Evolutionary conservation across 2,888 invertebrate species (phyloP).

Genomic region (Pherbina coryleti): DNA sequence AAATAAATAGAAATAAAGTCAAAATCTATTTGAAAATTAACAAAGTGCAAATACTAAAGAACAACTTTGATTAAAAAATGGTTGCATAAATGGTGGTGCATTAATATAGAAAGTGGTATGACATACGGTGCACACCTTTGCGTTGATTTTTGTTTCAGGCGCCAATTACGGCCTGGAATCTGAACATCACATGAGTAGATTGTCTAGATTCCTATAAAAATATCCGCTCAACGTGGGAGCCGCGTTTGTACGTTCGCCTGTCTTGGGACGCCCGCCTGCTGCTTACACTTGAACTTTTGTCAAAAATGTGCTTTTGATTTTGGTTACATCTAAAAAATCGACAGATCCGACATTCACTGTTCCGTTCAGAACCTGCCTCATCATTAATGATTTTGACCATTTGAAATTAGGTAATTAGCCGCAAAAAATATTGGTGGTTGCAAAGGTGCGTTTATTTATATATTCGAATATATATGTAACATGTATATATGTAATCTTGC

Average conservation of each 20-base stretch:
- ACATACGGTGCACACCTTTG: background rate
- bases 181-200: background rate
- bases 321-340: background rate
- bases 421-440: background rate
- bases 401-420: background rate
- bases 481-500: background rate
- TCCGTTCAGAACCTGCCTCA: background rate
- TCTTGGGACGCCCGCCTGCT: background rate
- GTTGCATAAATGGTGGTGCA: background rate
- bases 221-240: too few species aligned
- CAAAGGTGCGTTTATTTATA: background rate
- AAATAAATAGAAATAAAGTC: background rate
- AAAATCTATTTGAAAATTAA: too few species aligned
- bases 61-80: too few species aligned
- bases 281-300: background rate
- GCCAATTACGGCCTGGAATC: background rate
- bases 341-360: background rate
- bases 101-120: background rate
- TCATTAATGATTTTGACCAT: background rate
- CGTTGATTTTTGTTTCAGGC: background rate
- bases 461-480: background rate
- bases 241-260: too few species aligned
- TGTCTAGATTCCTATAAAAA: background rate
- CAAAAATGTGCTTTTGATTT: constrained; percentile 2
- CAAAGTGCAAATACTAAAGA: too few species aligned